Base-by-base conservation (phyloP, 1,140 invertebrate genomes). In the Phenacoccus solenopsis region DNA sequence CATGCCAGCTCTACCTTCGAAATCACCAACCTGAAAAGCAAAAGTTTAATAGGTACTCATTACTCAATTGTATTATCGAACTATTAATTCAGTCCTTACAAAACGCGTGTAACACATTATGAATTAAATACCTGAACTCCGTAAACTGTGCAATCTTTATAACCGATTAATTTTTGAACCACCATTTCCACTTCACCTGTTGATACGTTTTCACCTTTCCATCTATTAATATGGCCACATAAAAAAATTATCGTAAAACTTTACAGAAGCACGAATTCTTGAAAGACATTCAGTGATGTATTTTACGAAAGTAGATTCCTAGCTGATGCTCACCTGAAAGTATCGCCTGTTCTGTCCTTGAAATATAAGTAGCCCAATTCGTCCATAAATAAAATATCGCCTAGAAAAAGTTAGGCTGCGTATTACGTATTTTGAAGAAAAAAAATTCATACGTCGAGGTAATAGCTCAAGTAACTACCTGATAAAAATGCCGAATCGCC, bases 1-100 rank as follows among this genome's bases (percentile, higher is more conserved):
- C 96, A 98, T 98, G 22, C 96, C 96, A 67, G 94, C 94, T 78
- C 86, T 87, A 7, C 96, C 96, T 83, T 99, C 96, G 28, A 85
- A 81, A 72, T 90, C 85, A 72, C 87, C 86, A 73, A 91, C 82
- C 89, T 90, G 76, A 16, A 78, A 77, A 74, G n/a, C n/a, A n/a
- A n/a, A n/a, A n/a, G n/a, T n/a, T n/a, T n/a, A n/a, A n/a, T n/a
- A n/a, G n/a, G n/a, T n/a, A n/a, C n/a, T n/a, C n/a, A n/a, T n/a
- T n/a, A n/a, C n/a, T n/a, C n/a, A n/a, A n/a, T n/a, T n/a, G n/a
- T n/a, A n/a, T n/a, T n/a, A n/a, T n/a, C n/a, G n/a, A n/a, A n/a
- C n/a, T n/a, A n/a, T n/a, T n/a, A n/a, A n/a, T n/a, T n/a, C n/a
- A n/a, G n/a, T n/a, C n/a, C n/a, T n/a, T n/a, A n/a, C n/a, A n/a